Conservation (phyloP, 2,888 invertebrate species). For the Hirtodrosophila duncani region DNA sequence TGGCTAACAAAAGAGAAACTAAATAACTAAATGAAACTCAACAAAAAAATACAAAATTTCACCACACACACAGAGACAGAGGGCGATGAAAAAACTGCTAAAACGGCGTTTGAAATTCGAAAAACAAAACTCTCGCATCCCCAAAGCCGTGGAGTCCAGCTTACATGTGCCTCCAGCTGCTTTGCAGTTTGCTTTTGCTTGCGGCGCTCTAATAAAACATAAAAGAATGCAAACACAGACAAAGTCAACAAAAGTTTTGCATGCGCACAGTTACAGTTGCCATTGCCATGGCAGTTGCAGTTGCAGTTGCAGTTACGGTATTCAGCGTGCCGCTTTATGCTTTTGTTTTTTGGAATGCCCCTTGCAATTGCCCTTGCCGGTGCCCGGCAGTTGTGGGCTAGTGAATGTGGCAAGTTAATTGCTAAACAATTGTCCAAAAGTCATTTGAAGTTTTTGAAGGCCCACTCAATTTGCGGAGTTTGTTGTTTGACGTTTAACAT, state of each 20-base stretch:
- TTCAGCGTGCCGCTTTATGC: too few species aligned
- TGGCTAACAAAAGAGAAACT: slow-evolving; percentile 1
- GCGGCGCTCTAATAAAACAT: slow-evolving; percentile 28
- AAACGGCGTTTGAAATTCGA: slow-evolving; percentile 63
- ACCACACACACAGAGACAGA: slow-evolving; percentile 2
- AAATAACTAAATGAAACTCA: background rate
- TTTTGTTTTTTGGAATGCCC: too few species aligned
- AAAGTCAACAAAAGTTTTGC: slow-evolving; percentile 60
- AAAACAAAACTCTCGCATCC: slow-evolving; percentile 36
- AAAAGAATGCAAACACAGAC: slow-evolving; percentile 53
- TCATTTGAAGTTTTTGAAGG: too few species aligned
- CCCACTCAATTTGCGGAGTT: too few species aligned
- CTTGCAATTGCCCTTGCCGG: too few species aligned
- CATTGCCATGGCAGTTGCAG: background rate
- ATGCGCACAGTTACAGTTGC: background rate
- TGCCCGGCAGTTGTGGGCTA: too few species aligned
- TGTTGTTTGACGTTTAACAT: too few species aligned
- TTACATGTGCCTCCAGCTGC: background rate
- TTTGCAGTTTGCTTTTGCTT: too few species aligned
- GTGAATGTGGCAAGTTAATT: too few species aligned
- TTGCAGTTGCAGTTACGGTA: too few species aligned
- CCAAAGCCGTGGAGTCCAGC: background rate
- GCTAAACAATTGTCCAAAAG: too few species aligned
- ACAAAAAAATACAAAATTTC: slow-evolving; percentile 1
- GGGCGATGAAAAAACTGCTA: slow-evolving; percentile 40